Percentiles rank a stretch among this genome's conserved stretches.
Evolutionary conservation across 2,797 vertebrate species (phyloP).

Genomic region (Enteromius unitaeniatus): DNA sequence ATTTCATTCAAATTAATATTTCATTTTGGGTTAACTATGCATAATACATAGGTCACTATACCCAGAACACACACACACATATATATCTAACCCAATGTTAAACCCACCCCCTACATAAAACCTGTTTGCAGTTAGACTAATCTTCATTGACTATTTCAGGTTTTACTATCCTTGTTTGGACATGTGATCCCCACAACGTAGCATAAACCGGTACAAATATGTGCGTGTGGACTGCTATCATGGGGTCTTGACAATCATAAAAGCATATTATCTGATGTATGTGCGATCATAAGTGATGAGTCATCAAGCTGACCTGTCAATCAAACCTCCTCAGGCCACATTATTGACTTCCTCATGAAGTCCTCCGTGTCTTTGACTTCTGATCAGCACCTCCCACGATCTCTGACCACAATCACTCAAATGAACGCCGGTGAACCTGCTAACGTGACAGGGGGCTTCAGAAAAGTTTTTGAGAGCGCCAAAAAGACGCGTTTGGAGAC

Average conservation of each 20-base stretch:
- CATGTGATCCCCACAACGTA: too few species aligned
- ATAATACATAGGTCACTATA: too few species aligned
- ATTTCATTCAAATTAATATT: background rate
- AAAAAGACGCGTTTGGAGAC: constrained; percentile 4
- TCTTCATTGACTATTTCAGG: too few species aligned
- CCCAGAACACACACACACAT: too few species aligned
- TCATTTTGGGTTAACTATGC: background rate
- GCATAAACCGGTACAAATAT: too few species aligned
- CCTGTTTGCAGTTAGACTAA: too few species aligned
- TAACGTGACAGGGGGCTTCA: background rate
- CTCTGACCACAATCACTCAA: constrained; percentile 26
- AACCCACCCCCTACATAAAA: too few species aligned
- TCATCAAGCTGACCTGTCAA: constrained; percentile 32
- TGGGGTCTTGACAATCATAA: background rate
- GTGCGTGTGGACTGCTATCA: background rate
- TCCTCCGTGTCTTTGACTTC: constrained; percentile 38
- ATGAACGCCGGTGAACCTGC: background rate
- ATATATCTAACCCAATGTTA: too few species aligned
- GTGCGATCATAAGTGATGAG: constrained; percentile 26
- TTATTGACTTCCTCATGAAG: constrained; percentile 41
- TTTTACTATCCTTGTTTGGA: too few species aligned
- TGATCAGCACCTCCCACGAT: constrained; percentile 18
- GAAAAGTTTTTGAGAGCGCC: background rate
- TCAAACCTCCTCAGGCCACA: constrained; percentile 31
- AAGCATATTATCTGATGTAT: background rate